These are phyloP conservation scores for Portunus trituberculatus DNA, from an alignment of 1,140 invertebrate genomes.

Conservation along the genomic window DNA sequence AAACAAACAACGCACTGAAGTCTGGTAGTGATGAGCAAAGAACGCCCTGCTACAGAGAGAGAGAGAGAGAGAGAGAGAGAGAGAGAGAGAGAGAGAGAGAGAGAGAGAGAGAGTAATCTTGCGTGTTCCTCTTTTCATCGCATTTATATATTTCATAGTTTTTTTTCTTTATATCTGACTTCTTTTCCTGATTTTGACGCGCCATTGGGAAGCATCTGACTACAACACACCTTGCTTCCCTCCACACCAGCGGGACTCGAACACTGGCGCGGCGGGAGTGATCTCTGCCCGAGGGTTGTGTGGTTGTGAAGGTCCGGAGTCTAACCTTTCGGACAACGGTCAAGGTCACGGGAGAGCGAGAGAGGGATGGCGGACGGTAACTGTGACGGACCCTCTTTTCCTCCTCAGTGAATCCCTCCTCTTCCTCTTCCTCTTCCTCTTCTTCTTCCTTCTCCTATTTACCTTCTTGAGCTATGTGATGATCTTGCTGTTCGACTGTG, in stretches of 20 bases:
- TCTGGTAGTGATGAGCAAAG: not conserved
- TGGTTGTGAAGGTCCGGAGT: not conserved
- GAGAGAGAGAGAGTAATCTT: not conserved
- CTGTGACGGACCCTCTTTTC: not conserved
- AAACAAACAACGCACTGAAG: not conserved
- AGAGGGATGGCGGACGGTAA: not conserved
- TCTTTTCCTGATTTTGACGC: not conserved
- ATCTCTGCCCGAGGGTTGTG: too few relatives aligned
- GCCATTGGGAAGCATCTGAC: not conserved
- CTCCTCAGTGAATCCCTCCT: not conserved
- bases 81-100: too few relatives aligned
- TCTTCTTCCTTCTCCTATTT: not conserved
- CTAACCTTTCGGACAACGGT: not conserved
- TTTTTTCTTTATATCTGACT: not conserved
- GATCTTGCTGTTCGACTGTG: not conserved
- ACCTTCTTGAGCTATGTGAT: not conserved
- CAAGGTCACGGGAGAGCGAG: not conserved
- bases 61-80: not conserved
- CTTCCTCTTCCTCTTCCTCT: not conserved
- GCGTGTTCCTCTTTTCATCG: not conserved
- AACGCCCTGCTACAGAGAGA: not conserved
- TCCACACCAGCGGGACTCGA: too few relatives aligned
- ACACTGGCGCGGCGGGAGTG: too few relatives aligned
- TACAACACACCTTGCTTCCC: not conserved
- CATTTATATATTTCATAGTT: not conserved